Evolutionary conservation across 2,888 invertebrate species (phyloP).

Genomic region (Epinotia nisella): DNA sequence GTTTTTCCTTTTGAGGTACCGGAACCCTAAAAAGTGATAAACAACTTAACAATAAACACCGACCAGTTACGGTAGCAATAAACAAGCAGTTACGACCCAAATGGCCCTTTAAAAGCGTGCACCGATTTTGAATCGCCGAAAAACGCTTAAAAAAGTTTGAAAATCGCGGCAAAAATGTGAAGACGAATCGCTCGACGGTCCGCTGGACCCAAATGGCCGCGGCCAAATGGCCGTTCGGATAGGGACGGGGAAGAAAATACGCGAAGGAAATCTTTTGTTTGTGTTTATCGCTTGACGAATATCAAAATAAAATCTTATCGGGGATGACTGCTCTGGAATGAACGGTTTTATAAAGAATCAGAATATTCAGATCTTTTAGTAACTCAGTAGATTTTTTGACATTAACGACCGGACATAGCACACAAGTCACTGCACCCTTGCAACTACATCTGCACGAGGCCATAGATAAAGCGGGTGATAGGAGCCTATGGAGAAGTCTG

Average conservation of each 20-base stretch:
- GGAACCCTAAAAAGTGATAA: no score
- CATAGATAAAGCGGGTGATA: no score
- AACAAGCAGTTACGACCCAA: conserved; percentile 66
- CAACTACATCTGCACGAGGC: no score
- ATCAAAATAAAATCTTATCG: not conserved
- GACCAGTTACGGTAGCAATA: conserved; percentile 51
- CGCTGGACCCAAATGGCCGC: conserved; percentile 52
- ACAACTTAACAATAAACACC: conserved; percentile 24
- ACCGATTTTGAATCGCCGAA: conserved; percentile 60
- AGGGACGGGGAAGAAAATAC: conserved; percentile 28
- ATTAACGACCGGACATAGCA: no score
- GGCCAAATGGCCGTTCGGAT: conserved; percentile 46
- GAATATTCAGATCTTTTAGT: no score
- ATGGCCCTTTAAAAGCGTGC: conserved; percentile 65
- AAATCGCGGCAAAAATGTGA: conserved; percentile 50
- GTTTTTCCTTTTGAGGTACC: no score
- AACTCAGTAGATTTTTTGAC: no score
- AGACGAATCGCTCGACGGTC: conserved; percentile 51
- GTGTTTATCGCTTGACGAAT: not conserved
- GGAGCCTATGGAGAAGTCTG: no score
- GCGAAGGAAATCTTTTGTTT: not conserved
- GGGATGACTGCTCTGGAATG: not conserved
- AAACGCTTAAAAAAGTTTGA: conserved; percentile 48
- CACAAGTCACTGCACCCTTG: no score
- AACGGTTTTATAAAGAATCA: not conserved